Conservation (phyloP, 2,113 vertebrate genomes). For the Arothron firmamentum region DNA sequence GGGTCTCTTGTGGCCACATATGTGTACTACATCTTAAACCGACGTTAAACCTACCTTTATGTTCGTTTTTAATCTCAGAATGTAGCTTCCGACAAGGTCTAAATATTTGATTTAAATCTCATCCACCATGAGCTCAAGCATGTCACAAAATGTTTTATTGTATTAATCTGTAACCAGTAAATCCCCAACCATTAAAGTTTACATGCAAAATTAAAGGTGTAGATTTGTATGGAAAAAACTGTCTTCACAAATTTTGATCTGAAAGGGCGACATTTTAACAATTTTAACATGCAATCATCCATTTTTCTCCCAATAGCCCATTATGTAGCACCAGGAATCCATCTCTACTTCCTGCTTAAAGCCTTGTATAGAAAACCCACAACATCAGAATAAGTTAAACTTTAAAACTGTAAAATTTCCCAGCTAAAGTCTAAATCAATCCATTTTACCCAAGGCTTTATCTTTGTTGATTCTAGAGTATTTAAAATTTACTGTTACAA, state of each 20-base stretch:
- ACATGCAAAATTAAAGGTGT: slow-evolving; percentile 21
- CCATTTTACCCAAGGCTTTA: not conserved
- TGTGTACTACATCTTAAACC: slow-evolving; percentile 2
- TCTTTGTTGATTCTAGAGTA: not conserved
- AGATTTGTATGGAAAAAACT: not conserved
- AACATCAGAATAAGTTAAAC: not conserved
- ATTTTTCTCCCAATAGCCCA: not conserved
- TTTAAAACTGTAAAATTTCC: not conserved
- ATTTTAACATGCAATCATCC: too few relatives aligned
- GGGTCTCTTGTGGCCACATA: slow-evolving; percentile 11
- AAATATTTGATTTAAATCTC: too few relatives aligned
- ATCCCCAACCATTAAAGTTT: not conserved
- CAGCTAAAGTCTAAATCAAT: not conserved
- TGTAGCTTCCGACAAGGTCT: not conserved
- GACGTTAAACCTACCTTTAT: too few relatives aligned
- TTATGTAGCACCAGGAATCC: not conserved
- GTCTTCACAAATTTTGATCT: not conserved
- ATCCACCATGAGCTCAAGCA: not conserved
- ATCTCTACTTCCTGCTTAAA: not conserved
- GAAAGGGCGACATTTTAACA: not conserved
- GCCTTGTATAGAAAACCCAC: not conserved
- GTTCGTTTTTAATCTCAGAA: not conserved
- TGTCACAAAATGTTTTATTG: not conserved
- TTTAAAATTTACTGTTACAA: not conserved
- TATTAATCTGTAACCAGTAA: not conserved